A percentile compares a stretch with the other conserved stretches of the same genome.
These are phyloP conservation scores for Callorhinus ursinus DNA, from an alignment of 2,113 vertebrate genomes.

Conservation along the genomic window DNA sequence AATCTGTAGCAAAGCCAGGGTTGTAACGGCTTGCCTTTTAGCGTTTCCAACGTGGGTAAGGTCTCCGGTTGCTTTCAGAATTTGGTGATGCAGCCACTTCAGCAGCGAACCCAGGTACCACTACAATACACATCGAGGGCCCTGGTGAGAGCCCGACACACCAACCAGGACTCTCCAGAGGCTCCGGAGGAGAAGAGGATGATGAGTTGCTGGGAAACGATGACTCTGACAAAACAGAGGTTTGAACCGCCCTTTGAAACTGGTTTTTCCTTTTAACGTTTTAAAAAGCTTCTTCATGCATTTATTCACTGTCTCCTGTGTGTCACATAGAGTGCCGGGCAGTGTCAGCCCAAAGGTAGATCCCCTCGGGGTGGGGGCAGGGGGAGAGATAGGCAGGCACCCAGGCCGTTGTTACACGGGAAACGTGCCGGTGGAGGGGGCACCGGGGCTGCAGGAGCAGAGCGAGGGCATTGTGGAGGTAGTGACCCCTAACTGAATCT, in stretches of 20 bases:
- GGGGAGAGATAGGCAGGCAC: neutral
- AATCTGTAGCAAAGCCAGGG: neutral
- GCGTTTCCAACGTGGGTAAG: neutral
- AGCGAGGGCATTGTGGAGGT: neutral
- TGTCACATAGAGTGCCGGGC: neutral
- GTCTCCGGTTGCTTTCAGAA: slow-evolving; percentile 80
- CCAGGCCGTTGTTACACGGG: neutral
- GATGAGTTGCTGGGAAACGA: slow-evolving; percentile 88
- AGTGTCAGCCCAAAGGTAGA: neutral
- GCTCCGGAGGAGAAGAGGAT: slow-evolving; percentile 85
- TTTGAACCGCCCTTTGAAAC: slow-evolving; percentile 72
- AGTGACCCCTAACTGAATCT: neutral
- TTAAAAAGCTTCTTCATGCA: neutral
- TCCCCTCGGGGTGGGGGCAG: neutral
- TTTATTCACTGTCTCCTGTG: neutral
- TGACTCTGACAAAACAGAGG: slow-evolving; percentile 93
- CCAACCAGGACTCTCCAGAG: slow-evolving; percentile 78
- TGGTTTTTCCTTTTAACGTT: neutral
- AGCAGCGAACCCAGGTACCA: slow-evolving; percentile 87
- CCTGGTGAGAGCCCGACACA: slow-evolving; percentile 79
- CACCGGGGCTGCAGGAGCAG: neutral
- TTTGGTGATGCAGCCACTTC: slow-evolving; percentile 91
- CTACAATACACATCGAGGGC: slow-evolving; percentile 91
- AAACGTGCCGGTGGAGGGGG: neutral
- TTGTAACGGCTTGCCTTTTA: neutral